phyloP scores from a whole-genome alignment of 2,797 vertebrate species.

The Phrynocephalus guinanensis region DNA sequence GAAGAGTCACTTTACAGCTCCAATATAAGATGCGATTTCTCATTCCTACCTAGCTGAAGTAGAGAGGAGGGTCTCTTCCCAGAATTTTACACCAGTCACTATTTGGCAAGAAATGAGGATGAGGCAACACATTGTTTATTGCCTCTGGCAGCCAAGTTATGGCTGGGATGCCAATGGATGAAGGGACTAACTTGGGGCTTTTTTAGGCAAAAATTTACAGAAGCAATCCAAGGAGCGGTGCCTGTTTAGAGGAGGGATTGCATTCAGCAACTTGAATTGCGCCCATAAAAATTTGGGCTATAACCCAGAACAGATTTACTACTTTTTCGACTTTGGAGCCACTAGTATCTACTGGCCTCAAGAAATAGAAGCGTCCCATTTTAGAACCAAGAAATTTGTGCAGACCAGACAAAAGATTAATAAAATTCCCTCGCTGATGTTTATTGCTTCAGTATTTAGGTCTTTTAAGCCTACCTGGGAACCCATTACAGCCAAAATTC shows the following conservation, averaged over 20 bases:
- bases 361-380: slow-evolving; percentile 6
- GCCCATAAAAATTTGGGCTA: no score
- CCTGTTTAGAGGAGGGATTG: no score
- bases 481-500: not conserved
- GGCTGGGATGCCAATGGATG: no score
- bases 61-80: not conserved
- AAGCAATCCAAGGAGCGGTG: no score
- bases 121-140: not conserved
- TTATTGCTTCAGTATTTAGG: slow-evolving; percentile 22
- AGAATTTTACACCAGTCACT: not conserved
- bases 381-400: not conserved
- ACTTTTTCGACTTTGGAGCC: no score
- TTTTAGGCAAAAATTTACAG: no score
- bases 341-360: not conserved
- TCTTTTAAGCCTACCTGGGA: not conserved
- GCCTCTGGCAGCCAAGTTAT: no score
- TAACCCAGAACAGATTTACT: no score
- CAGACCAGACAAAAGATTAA: slow-evolving; percentile 4
- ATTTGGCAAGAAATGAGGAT: not conserved
- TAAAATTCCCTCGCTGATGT: slow-evolving; percentile 9
- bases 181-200: no score
- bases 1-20: fast-evolving
- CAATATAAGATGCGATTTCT: not conserved
- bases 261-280: no score
- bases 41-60: not conserved